A percentile compares a stretch with the other conserved stretches of the same genome.
These are phyloP conservation scores for Coluber constrictor DNA, from an alignment of 2,797 vertebrate species.

Conservation along the genomic window DNA sequence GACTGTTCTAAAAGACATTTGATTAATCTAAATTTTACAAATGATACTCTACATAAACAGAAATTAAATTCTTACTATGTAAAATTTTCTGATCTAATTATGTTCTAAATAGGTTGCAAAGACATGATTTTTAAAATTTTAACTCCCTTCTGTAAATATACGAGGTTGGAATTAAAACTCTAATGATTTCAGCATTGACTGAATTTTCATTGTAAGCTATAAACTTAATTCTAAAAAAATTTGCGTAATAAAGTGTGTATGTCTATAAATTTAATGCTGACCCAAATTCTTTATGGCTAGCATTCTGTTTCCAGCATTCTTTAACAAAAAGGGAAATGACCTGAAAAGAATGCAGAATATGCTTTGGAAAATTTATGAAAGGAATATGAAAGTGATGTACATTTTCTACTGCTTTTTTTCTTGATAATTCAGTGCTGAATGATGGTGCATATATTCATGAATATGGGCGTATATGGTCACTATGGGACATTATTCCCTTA, in stretches of 20 bases:
- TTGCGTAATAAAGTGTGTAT: not conserved
- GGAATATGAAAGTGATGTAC: not conserved
- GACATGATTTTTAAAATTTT: not conserved
- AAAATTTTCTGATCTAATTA: not conserved
- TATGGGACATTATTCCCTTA: not conserved
- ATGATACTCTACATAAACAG: not conserved
- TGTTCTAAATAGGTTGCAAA: not conserved
- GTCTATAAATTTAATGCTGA: not conserved
- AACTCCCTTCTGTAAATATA: not conserved
- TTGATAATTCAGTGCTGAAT: not conserved
- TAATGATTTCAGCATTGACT: not conserved
- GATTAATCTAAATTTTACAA: constrained; percentile 22
- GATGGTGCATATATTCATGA: not conserved
- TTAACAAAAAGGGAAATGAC: not conserved
- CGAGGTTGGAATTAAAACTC: not conserved
- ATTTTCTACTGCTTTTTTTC: not conserved
- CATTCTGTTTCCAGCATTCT: not conserved
- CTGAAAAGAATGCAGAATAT: not conserved
- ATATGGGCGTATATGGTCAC: not conserved
- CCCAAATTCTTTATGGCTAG: not conserved
- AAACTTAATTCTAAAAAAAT: not conserved
- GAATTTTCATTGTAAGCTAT: not conserved
- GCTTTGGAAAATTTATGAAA: not conserved
- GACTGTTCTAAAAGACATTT: constrained; percentile 54
- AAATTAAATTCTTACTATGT: not conserved